Base-by-base conservation (phyloP, 2,888 invertebrate genomes). In the Raillietiella orientalis region DNA sequence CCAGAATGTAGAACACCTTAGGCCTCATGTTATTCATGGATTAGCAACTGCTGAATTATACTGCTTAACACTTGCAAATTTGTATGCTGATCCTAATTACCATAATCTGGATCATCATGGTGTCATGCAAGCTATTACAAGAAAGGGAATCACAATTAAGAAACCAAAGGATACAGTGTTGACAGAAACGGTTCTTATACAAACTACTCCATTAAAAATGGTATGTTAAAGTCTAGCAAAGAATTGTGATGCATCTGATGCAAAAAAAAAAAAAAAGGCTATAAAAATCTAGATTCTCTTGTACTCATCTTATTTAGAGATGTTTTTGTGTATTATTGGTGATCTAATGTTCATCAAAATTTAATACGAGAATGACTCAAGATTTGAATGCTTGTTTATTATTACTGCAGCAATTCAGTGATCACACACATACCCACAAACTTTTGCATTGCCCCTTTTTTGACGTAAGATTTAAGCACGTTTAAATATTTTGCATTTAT, bases 71-170 rank as follows among this genome's bases (percentile, higher is more conserved):
- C 55, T 87, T 47, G 71, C 74, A 39, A 79, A 79, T 56, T 71
- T 87, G 53, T 87, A 84, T 53, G 74, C 77, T 34, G 84, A 87
- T 54, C 82, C 79, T 32, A 79, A 79, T 53, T 82, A 77, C 55
- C 72, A 77, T 58, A 77, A 71, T 52, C 62, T 82, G 40, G 84
- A 79, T 55, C 84, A 87, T 52, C 71, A 71, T 65, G 71, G 77
- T 45, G 77, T 87, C 43, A 60, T 87, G 42, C 82, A 84, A 56
- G 75, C 77, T 29, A 55, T 90, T 41, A 64, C 72, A 36, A 58
- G 84, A 42, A 84, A 84, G 50, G 82, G 84, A 32, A 67, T 82
- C 30, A 71, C 65, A 41, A 65, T 75, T 34, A 58, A 59, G 29
- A 75, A 79, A 46, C 62, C 69, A 31, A 59, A 66, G 30, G 79